Evolutionary conservation across 2,888 invertebrate species (phyloP).

Genomic region (Metopia argyrocephala): DNA sequence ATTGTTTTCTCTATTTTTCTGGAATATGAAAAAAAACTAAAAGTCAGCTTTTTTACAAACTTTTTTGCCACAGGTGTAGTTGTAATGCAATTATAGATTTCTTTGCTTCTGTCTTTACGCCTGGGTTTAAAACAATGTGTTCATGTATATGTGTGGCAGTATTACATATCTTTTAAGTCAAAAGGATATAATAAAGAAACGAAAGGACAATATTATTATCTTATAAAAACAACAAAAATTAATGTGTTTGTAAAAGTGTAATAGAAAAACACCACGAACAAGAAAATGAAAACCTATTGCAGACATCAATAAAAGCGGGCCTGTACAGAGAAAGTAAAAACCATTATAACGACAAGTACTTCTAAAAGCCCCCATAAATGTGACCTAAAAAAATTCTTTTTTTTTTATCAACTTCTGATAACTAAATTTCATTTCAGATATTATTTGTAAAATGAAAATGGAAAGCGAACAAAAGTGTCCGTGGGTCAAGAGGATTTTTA

Average conservation of each 20-base stretch:
- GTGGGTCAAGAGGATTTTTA: conserved; percentile 62
- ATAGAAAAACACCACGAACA: not conserved
- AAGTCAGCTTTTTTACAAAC: conserved; percentile 14
- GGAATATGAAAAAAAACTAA: too few species aligned
- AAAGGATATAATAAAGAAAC: conserved; percentile 38
- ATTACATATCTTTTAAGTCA: conserved; percentile 47
- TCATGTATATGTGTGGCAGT: conserved; percentile 21
- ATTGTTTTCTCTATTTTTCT: too few species aligned
- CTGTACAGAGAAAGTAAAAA: not conserved
- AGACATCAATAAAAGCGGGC: conserved; percentile 1
- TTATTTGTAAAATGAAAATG: conserved; percentile 12
- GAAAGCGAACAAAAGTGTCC: conserved; percentile 43
- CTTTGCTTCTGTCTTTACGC: conserved; percentile 14
- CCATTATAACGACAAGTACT: too few species aligned
- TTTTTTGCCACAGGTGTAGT: conserved; percentile 21
- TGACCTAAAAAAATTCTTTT: too few species aligned
- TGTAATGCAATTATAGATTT: conserved; percentile 28
- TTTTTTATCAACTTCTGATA: conserved; percentile 62
- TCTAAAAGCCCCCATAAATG: conserved; percentile 57
- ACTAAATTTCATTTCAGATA: conserved; percentile 52
- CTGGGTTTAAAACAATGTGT: too few species aligned
- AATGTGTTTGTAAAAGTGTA: not conserved
- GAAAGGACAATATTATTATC: conserved; percentile 56
- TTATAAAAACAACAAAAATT: conserved; percentile 12
- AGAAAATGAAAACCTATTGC: conserved; percentile 47